phyloP scores from a whole-genome alignment of 2,797 vertebrate species.

The Aselliscus stoliczkanus region DNA sequence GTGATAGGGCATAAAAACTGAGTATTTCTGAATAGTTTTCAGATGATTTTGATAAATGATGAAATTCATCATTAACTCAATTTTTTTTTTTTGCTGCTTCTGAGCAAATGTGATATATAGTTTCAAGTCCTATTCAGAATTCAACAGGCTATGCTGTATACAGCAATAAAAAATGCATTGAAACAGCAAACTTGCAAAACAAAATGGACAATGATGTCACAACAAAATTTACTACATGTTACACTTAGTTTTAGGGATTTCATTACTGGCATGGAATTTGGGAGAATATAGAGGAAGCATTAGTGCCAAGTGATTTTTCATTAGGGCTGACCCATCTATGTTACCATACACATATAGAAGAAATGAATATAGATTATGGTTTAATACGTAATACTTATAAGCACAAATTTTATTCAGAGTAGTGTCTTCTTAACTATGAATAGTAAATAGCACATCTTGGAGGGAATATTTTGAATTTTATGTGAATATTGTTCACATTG shows the following conservation, averaged over 20 bases:
- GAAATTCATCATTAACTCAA: neutral
- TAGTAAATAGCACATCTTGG: neutral
- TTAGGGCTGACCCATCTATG: neutral
- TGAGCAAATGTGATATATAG: neutral
- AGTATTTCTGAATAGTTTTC: neutral
- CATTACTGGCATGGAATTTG: neutral
- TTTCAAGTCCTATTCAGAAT: neutral
- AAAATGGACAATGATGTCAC: constrained; percentile 30
- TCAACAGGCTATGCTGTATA: neutral
- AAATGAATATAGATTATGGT: neutral
- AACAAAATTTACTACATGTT: neutral
- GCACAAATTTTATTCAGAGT: neutral
- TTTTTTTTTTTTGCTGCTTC: neutral
- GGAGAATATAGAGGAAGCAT: neutral
- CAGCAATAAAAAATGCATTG: constrained; percentile 9
- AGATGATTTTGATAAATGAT: neutral
- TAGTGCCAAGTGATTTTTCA: neutral
- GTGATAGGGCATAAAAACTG: neutral
- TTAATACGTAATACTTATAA: neutral
- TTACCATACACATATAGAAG: neutral
- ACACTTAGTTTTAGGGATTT: neutral
- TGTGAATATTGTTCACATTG: neutral
- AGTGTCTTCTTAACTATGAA: neutral
- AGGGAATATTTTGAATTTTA: neutral
- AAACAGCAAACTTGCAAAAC: constrained; percentile 39